Evolutionary conservation across 2,888 invertebrate genomes (phyloP).

Genomic region (Dynastes maya): DNA sequence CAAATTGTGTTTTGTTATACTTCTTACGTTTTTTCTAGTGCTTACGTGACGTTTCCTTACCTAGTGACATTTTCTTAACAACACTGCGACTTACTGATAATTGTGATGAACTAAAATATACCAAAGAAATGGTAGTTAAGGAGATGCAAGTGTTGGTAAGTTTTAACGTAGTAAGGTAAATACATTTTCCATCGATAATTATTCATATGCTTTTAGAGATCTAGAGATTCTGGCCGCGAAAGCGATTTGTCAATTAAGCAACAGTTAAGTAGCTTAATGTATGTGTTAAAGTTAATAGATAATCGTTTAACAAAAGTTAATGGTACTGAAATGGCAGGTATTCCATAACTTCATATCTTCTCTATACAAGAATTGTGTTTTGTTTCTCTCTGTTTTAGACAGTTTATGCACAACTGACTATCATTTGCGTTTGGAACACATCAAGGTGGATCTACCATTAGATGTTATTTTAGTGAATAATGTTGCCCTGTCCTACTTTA

Average conservation of each 20-base stretch:
- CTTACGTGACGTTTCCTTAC: slow-evolving; percentile 80
- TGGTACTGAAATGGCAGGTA: slow-evolving; percentile 60
- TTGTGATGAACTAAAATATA: slow-evolving; percentile 87
- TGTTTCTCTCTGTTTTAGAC: slow-evolving; percentile 31
- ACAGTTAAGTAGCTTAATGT: slow-evolving; percentile 87
- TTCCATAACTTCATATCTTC: not conserved
- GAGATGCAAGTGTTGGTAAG: slow-evolving; percentile 85
- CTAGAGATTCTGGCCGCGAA: slow-evolving; percentile 89
- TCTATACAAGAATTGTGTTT: too few species aligned
- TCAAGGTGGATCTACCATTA: slow-evolving; percentile 75
- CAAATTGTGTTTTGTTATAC: too few species aligned
- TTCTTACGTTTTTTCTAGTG: slow-evolving; percentile 75
- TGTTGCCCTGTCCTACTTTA: slow-evolving; percentile 83
- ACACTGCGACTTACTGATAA: slow-evolving; percentile 86
- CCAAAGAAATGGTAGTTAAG: slow-evolving; percentile 83
- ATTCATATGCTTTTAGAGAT: slow-evolving; percentile 72
- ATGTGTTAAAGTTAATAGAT: slow-evolving; percentile 85
- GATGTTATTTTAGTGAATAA: slow-evolving; percentile 85
- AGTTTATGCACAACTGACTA: slow-evolving; percentile 54
- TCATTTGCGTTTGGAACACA: slow-evolving; percentile 63
- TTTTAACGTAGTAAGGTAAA: slow-evolving; percentile 33
- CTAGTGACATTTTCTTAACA: slow-evolving; percentile 89
- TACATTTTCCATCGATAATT: not conserved
- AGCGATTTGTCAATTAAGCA: slow-evolving; percentile 88
- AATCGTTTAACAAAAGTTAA: slow-evolving; percentile 67